Evolutionary conservation across 1,140 invertebrate genomes (phyloP).

Genomic region (Drosophila pectinifera): DNA sequence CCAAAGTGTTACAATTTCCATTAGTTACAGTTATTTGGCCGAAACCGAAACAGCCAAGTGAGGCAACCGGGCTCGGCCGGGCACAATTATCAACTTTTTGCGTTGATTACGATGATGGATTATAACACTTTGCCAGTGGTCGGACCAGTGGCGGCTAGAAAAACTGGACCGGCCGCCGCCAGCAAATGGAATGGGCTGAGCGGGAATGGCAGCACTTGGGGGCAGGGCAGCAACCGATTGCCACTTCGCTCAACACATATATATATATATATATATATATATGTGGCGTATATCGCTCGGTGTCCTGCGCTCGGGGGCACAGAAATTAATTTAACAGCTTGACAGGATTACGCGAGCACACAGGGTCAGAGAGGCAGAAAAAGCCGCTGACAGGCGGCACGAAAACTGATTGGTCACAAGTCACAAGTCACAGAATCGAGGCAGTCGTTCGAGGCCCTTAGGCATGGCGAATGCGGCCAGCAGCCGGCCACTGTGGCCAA

Average conservation of each 20-base stretch:
- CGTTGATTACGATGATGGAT: slow-evolving; percentile 82
- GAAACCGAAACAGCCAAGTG: slow-evolving; percentile 31
- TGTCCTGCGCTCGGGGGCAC: slow-evolving; percentile 46
- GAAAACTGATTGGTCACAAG: slow-evolving; percentile 76
- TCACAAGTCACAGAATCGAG: slow-evolving; percentile 51
- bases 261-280: neutral
- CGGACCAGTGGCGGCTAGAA: slow-evolving; percentile 34
- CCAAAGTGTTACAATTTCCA: slow-evolving; percentile 82
- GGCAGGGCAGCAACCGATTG: slow-evolving; percentile 48
- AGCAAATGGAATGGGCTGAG: slow-evolving; percentile 38
- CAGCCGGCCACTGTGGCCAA: slow-evolving; percentile 32
- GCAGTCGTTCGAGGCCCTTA: slow-evolving; percentile 8
- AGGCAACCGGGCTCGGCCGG: slow-evolving; percentile 35
- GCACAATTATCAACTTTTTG: slow-evolving; percentile 65
- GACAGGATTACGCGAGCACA: slow-evolving; percentile 67
- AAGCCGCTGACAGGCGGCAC: slow-evolving; percentile 41
- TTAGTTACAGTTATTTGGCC: slow-evolving; percentile 81
- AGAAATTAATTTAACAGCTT: slow-evolving; percentile 82
- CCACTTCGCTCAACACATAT: slow-evolving; percentile 12
- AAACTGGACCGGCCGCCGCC: slow-evolving; percentile 44
- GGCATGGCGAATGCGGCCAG: slow-evolving; percentile 37
- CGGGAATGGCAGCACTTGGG: slow-evolving; percentile 34
- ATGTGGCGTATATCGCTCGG: slow-evolving; percentile 25
- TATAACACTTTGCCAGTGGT: slow-evolving; percentile 74
- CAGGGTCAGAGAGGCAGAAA: slow-evolving; percentile 40